Evolutionary conservation across 2,888 invertebrate genomes (phyloP).

Genomic region (Disparrhopalites patrizii): DNA sequence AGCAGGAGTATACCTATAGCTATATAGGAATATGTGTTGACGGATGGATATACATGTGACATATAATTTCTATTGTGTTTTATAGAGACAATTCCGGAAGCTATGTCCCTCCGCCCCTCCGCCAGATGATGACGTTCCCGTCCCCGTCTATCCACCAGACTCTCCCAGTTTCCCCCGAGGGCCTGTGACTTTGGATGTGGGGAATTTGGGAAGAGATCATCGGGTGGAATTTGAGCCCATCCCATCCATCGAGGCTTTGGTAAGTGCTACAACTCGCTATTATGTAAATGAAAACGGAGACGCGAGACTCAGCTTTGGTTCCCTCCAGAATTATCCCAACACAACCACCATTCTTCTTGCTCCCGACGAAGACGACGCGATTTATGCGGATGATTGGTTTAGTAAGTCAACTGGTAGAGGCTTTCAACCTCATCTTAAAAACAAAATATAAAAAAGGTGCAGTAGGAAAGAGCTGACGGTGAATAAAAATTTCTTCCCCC

Average conservation of each 20-base stretch:
- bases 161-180: neutral
- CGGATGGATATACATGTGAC: neutral
- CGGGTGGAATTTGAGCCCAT: neutral
- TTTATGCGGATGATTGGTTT: slow-evolving; percentile 35
- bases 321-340: neutral
- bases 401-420: slow-evolving; percentile 23
- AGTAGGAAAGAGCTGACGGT: too few species aligned
- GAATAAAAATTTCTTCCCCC: too few species aligned
- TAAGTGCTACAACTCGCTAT: neutral
- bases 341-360: neutral
- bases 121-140: neutral
- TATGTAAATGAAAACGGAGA: slow-evolving; percentile 21
- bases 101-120: slow-evolving; percentile 7
- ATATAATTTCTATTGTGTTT: neutral
- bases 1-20: neutral
- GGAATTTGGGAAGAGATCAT: neutral
- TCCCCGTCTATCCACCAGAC: neutral
- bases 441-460: slow-evolving; percentile 30
- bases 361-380: slow-evolving; percentile 1
- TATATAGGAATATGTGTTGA: neutral
- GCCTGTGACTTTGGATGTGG: neutral
- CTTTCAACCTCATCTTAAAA: neutral
- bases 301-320: slow-evolving; percentile 19
- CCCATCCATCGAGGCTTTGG: neutral
- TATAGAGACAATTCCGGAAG: slow-evolving; percentile 7